phyloP scores from a whole-genome alignment of 2,113 vertebrate genomes.

The Hipposideros armiger region DNA sequence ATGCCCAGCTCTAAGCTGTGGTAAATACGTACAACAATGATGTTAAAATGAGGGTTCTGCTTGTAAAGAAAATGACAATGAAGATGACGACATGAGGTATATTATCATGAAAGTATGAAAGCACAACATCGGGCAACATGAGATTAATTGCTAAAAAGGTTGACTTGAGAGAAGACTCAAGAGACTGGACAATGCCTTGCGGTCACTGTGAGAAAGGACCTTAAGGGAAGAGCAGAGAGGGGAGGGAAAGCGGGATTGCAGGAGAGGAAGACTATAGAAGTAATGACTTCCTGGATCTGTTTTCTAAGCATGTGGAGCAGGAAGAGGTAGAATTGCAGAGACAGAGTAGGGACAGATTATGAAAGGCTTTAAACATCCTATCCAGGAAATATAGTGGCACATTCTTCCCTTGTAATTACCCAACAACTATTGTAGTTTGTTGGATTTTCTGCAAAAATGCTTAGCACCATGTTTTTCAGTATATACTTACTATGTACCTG shows the following conservation, averaged over 20 bases:
- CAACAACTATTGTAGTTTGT: not conserved
- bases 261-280: not conserved
- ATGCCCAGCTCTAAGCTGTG: not conserved
- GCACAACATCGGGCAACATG: not conserved
- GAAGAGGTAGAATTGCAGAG: not conserved
- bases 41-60: not conserved
- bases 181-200: not conserved
- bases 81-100: not conserved
- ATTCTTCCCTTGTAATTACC: not conserved
- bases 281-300: not conserved
- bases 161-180: not conserved
- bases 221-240: not conserved
- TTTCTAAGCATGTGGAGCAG: not conserved
- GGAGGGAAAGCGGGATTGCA: not conserved
- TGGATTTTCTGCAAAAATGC: slow-evolving; percentile 14
- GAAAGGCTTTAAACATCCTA: not conserved
- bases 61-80: not conserved
- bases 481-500: not conserved
- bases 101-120: not conserved
- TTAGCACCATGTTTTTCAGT: not conserved
- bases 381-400: not conserved
- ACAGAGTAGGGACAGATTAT: not conserved
- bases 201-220: not conserved
- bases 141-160: not conserved
- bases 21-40: not conserved